phyloP scores from a whole-genome alignment of 2,113 vertebrate species.

The Phaethornis superciliosus region DNA sequence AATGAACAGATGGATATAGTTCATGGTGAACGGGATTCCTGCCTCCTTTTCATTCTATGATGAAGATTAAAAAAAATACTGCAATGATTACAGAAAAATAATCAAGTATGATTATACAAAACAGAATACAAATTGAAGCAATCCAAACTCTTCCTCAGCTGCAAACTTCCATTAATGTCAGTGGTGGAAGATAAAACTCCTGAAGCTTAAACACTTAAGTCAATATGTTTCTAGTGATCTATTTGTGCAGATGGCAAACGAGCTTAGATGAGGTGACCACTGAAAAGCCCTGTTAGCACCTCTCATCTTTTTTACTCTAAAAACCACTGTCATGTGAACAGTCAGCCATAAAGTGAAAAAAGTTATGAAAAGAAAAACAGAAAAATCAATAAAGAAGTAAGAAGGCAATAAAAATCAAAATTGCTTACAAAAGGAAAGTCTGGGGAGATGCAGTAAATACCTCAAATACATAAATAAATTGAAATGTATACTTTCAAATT shows the following conservation, averaged over 20 bases:
- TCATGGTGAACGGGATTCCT: background rate
- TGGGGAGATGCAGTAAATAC: background rate
- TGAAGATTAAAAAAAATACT: background rate
- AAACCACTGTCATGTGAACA: constrained; percentile 29
- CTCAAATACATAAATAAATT: constrained; percentile 30
- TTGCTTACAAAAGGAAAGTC: constrained; percentile 25
- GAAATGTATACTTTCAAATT: constrained; percentile 32
- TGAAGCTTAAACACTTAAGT: constrained; percentile 21
- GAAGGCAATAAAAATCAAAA: constrained; percentile 54
- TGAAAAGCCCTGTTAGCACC: constrained; percentile 43
- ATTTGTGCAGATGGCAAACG: background rate
- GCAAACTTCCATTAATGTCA: background rate
- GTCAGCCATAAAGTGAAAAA: constrained; percentile 39
- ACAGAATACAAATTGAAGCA: background rate
- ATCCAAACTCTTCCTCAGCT: background rate
- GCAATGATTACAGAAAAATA: background rate
- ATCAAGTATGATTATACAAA: background rate
- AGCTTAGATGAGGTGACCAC: constrained; percentile 28
- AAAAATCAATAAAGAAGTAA: constrained; percentile 53
- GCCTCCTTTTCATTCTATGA: background rate
- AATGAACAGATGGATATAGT: background rate
- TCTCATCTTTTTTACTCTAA: constrained; percentile 46
- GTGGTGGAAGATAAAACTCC: background rate
- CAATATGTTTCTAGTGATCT: constrained; percentile 32
- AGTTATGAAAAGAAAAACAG: constrained; percentile 29